phyloP scores from a whole-genome alignment of 2,797 vertebrate species.

The Pagetopsis macropterus region DNA sequence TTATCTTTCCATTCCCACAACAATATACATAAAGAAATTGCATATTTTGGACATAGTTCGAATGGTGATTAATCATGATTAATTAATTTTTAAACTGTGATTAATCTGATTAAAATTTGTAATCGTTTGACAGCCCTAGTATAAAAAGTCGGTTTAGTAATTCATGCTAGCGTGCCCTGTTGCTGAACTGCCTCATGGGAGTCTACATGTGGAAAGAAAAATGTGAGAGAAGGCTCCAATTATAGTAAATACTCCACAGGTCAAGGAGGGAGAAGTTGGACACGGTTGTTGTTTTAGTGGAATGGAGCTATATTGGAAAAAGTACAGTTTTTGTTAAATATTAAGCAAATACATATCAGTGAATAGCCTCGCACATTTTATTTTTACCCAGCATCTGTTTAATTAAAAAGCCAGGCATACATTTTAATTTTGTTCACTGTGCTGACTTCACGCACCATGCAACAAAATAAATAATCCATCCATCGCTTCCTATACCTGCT shows the following conservation, averaged over 20 bases:
- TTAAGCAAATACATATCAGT: slow-evolving; percentile 10
- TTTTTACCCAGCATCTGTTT: slow-evolving; percentile 10
- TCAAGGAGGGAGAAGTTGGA: neutral
- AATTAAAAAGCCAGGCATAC: slow-evolving; percentile 6
- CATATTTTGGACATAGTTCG: no score
- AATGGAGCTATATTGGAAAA: neutral
- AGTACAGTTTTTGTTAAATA: neutral
- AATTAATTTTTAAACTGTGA: no score
- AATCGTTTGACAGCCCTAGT: no score
- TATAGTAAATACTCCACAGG: slow-evolving; percentile 20
- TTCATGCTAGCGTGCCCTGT: slow-evolving; percentile 29
- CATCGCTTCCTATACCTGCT: neutral
- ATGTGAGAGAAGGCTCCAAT: slow-evolving; percentile 24
- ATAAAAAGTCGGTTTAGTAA: slow-evolving; percentile 45
- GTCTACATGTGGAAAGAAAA: slow-evolving; percentile 29
- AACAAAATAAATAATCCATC: slow-evolving; percentile 21
- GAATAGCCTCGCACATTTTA: slow-evolving; percentile 12
- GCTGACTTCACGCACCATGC: slow-evolving; percentile 13
- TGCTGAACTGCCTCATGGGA: slow-evolving; percentile 46
- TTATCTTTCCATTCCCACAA: no score
- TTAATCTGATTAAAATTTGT: no score
- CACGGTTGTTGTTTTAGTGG: neutral
- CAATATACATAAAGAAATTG: no score
- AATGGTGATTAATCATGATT: no score
- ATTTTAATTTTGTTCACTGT: neutral